Conservation (phyloP, 2,797 vertebrate genomes). For the Nothura maculosa region DNA sequence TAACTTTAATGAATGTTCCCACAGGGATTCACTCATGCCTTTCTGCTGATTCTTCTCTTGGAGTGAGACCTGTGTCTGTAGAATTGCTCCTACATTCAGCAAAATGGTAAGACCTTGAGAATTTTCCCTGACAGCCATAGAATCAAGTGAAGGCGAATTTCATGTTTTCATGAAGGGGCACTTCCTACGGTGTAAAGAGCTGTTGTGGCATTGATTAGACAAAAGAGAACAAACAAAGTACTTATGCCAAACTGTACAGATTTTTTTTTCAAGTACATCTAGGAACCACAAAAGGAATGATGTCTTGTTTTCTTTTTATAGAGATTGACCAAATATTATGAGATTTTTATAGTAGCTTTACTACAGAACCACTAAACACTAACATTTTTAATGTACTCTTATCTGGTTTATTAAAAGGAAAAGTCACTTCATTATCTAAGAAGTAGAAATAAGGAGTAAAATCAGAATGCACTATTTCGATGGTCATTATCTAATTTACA, state of each 20-base stretch:
- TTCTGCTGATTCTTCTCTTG: background rate
- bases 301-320: background rate
- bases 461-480: slow-evolving; percentile 41
- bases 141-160: background rate
- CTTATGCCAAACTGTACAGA: slow-evolving; percentile 5
- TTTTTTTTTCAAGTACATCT: background rate
- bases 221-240: slow-evolving; percentile 7
- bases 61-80: background rate
- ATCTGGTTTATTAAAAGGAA: slow-evolving; percentile 41
- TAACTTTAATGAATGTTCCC: slow-evolving; percentile 44
- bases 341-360: slow-evolving; percentile 12
- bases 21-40: background rate
- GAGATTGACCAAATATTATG: background rate
- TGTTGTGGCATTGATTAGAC: background rate
- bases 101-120: background rate
- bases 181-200: background rate
- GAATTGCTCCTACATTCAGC: background rate
- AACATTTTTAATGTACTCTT: background rate
- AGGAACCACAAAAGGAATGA: background rate
- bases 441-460: slow-evolving; percentile 44
- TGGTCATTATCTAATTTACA: slow-evolving; percentile 62
- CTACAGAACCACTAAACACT: background rate
- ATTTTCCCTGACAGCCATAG: background rate
- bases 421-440: slow-evolving; percentile 38
- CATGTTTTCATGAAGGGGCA: background rate